These are phyloP conservation scores for Malurus alboscapulatus DNA, from an alignment of 2,113 vertebrate genomes.

Conservation along the genomic window DNA sequence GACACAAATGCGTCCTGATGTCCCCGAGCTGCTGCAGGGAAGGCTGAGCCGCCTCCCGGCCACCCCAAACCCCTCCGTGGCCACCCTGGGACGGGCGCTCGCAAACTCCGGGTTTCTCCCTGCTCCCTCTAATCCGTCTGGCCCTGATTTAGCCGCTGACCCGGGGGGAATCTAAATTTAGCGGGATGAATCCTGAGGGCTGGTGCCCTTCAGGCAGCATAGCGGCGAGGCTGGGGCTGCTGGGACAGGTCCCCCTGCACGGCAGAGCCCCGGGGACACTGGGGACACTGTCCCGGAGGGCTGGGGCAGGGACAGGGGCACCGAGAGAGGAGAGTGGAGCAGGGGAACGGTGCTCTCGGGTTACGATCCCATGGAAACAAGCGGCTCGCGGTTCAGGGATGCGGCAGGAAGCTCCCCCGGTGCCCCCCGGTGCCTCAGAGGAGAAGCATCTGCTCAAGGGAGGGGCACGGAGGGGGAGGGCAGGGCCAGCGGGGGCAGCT, in stretches of 20 bases:
- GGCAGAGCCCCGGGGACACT: neutral
- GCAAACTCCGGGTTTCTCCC: neutral
- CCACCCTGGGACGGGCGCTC: neutral
- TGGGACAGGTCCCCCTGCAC: neutral
- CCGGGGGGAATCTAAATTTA: neutral
- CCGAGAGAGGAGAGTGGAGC: accelerated
- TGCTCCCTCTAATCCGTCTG: neutral
- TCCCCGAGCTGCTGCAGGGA: neutral
- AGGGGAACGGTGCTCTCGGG: accelerated
- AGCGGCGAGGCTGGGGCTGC: accelerated
- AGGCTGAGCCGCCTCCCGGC: neutral
- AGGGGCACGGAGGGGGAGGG: neutral
- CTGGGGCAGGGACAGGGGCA: accelerated
- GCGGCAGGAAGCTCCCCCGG: neutral
- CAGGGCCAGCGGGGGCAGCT: neutral
- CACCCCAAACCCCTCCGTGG: neutral
- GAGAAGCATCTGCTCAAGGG: neutral
- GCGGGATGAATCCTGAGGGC: neutral
- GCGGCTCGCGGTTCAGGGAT: accelerated
- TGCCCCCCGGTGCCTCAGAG: neutral
- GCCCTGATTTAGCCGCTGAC: neutral
- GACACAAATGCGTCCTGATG: neutral
- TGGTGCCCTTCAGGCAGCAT: neutral
- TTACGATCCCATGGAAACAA: accelerated
- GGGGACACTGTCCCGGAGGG: neutral